Evolutionary conservation across 2,113 vertebrate species (phyloP), one percentile per base, ranked within the genome.

Genomic region (Heptranchias perlo): DNA sequence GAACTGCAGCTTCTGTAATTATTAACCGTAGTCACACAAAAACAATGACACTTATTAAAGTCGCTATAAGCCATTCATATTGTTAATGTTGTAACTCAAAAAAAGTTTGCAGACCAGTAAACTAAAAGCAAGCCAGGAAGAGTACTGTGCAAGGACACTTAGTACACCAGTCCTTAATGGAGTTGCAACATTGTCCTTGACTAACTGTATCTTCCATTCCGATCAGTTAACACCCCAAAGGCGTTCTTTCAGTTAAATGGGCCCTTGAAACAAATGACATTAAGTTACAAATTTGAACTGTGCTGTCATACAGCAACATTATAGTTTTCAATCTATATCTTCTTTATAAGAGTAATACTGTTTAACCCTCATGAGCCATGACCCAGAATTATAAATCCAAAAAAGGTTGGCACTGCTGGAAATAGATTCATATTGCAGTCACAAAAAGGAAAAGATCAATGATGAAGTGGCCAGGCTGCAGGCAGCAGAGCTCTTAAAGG

Each of bases 401-500:
- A 39, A n/a, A 69, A 69, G 94, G 23, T 69, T 49, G 62, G 65
- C 94, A 69, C 64, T 49, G 44, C 94, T 69, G 94, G 23, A 95
- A 49, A 95, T 49, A 14, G 54, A 89, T 91, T 35, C 52, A 91
- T 91, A 16, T 25, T 95, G 94, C 39, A 95, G 94, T 69, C 64
- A 31, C 44, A 69, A 54, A 11, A 16, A 95, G 64, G 44, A 95
- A 91, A 69, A 52, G 23, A 69, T 95, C 39, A 95, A 73, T 6
- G 4, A n/a, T 21, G 44, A 69, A 52, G 44, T 49, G 16, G 65
- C 65, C 49, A 23, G 18, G 64, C 94, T 52, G 65, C 47, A 96
- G 97, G 97, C 96, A 96, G 97, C 96, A 87, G 87, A 96, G 96
- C 96, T 96, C 96, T 97, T 96, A 97, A 64, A 97, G 97, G 98